Conservation (phyloP, 2,797 vertebrate species). For the Mormyrus proboscirostris region DNA sequence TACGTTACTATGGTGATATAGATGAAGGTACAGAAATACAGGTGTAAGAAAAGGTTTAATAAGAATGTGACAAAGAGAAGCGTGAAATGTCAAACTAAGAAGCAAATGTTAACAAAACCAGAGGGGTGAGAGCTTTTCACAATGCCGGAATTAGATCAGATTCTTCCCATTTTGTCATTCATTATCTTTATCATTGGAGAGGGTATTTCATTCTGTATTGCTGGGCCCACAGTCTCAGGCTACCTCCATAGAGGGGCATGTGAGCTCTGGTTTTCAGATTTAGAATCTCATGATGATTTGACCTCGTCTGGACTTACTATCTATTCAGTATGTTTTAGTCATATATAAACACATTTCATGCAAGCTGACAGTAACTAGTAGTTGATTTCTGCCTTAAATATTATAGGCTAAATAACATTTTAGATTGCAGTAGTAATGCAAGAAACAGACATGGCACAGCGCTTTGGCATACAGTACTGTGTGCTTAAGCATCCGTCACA, state of each 20-base stretch:
- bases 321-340: background rate
- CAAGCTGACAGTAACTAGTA: background rate
- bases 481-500: background rate
- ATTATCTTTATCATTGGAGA: background rate
- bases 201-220: background rate
- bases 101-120: background rate
- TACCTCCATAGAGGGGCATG: background rate
- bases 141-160: background rate
- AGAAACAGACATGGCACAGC: background rate
- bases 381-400: background rate
- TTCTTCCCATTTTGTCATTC: background rate
- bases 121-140: background rate
- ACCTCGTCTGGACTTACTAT: background rate
- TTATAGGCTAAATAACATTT: background rate
- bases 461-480: background rate
- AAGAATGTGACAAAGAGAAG: background rate
- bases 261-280: background rate
- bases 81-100: background rate
- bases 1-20: slow-evolving; percentile 1
- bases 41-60: slow-evolving; percentile 3
- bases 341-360: background rate
- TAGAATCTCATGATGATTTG: background rate
- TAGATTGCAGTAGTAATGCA: background rate
- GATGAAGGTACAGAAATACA: slow-evolving; percentile 2
- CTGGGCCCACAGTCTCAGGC: background rate